Conservation (phyloP, 2,113 vertebrate genomes). For the Electrona antarctica region DNA sequence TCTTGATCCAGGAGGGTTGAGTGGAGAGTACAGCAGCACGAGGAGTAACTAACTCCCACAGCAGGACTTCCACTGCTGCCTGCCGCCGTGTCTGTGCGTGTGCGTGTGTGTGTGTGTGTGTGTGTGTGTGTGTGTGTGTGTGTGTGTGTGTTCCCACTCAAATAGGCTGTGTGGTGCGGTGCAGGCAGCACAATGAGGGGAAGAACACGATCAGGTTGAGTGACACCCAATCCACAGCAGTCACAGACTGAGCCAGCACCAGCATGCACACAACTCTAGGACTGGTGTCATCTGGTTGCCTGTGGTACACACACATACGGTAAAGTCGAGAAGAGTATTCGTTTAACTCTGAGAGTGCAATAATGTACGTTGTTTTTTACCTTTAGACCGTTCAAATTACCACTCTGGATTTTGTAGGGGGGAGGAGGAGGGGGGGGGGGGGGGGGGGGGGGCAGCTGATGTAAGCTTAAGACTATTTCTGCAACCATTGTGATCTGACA, state of each 20-base stretch:
- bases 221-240: slow-evolving; percentile 64
- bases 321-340: no score
- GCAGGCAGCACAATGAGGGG: slow-evolving; percentile 33
- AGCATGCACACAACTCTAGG: neutral
- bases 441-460: neutral
- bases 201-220: slow-evolving; percentile 57
- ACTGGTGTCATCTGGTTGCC: neutral
- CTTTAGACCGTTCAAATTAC: no score
- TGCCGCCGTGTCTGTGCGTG: neutral
- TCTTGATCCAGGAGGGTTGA: neutral
- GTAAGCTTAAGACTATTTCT: slow-evolving; percentile 10
- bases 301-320: no score
- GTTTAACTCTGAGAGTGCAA: no score
- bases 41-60: no score
- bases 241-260: slow-evolving; percentile 30
- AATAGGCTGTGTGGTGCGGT: slow-evolving; percentile 11
- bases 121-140: no score
- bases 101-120: no score
- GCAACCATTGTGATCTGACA: neutral
- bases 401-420: no score
- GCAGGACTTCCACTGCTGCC: no score
- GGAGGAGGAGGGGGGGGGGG: no score
- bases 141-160: slow-evolving; percentile 6
- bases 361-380: no score
- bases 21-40: no score